Conservation (phyloP, 2,888 invertebrate species). For the Leucophenga montana region DNA sequence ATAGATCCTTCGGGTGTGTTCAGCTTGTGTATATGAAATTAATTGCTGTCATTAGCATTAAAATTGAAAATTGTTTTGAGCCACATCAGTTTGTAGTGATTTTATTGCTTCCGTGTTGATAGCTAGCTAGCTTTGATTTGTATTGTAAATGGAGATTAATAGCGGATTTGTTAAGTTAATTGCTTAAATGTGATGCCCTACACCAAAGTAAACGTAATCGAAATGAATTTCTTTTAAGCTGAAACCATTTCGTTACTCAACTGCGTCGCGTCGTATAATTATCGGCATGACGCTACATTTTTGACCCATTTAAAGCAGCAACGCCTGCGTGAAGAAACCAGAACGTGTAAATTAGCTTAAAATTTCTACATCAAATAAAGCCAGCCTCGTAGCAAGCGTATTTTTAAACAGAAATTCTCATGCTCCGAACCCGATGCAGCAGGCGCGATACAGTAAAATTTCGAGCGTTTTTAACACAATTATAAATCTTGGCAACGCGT, state of each 20-base stretch:
- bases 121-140: constrained; percentile 26
- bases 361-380: constrained; percentile 55
- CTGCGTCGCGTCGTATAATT: background rate
- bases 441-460: too few relatives aligned
- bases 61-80: constrained; percentile 45
- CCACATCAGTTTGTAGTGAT: constrained; percentile 64
- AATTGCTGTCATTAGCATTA: constrained; percentile 61
- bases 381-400: constrained; percentile 42
- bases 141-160: constrained; percentile 58
- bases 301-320: constrained; percentile 54
- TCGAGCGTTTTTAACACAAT: constrained; percentile 56
- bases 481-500: constrained; percentile 54
- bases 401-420: background rate
- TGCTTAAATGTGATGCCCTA: background rate
- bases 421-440: background rate
- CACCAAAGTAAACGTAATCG: too few relatives aligned
- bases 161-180: constrained; percentile 37
- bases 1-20: constrained; percentile 25
- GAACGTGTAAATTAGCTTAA: constrained; percentile 62
- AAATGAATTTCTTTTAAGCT: too few relatives aligned
- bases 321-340: constrained; percentile 39
- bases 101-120: constrained; percentile 65
- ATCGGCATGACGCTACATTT: constrained; percentile 20
- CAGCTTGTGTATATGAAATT: constrained; percentile 45
- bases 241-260: too few relatives aligned